Conservation (phyloP, 2,888 invertebrate species). For the Sicus ferrugineus region DNA sequence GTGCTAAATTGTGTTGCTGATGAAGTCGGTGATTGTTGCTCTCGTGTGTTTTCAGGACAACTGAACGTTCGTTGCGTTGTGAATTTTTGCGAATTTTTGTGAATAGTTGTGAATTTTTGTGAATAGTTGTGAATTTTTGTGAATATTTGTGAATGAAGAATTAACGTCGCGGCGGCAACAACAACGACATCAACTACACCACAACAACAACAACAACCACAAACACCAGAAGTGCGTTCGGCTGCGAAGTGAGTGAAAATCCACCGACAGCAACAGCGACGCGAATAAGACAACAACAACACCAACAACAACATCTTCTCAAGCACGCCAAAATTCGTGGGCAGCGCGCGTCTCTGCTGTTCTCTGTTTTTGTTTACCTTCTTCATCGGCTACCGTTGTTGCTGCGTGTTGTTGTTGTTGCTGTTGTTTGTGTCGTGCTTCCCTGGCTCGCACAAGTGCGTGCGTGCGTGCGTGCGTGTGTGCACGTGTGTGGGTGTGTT, state of each 20-base stretch:
- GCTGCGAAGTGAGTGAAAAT: no score
- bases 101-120: no score
- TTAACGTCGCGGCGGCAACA: background rate
- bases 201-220: background rate
- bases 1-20: background rate
- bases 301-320: background rate
- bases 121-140: no score
- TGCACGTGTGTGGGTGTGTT: background rate
- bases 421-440: no score
- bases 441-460: background rate
- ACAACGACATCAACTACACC: background rate
- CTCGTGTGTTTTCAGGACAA: background rate
- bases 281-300: background rate
- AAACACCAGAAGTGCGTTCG: background rate
- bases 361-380: background rate
- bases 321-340: background rate
- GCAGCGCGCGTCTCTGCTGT: background rate
- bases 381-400: background rate
- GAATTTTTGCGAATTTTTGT: no score
- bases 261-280: background rate
- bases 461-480: background rate
- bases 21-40: background rate
- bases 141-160: constrained; percentile 25
- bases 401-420: no score
- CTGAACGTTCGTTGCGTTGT: background rate